A percentile compares a stretch with the other conserved stretches of the same genome.
Conservation (phyloP, 1,140 invertebrate genomes). For the Ips typographus region DNA sequence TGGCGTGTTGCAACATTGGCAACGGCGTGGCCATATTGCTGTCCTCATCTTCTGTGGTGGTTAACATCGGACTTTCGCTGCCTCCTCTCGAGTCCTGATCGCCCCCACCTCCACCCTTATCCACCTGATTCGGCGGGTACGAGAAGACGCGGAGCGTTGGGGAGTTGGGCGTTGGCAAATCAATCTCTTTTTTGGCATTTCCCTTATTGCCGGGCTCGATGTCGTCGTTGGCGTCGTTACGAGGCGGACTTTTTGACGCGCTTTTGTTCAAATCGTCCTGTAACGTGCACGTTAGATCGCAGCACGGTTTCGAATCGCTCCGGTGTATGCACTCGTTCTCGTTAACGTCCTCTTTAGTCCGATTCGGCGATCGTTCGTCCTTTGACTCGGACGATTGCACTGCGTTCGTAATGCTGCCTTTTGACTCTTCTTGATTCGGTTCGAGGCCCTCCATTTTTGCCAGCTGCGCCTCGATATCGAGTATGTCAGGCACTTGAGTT, state of each 20-base stretch:
- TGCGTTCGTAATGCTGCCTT: not conserved
- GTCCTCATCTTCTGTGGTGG: constrained; percentile 36
- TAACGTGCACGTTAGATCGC: constrained; percentile 46
- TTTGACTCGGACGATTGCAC: not conserved
- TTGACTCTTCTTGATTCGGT: constrained; percentile 11
- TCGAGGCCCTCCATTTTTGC: constrained; percentile 66
- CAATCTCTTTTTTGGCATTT: constrained; percentile 49
- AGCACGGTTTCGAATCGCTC: constrained; percentile 43
- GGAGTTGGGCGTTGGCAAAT: constrained; percentile 67
- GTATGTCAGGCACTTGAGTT: constrained; percentile 58
- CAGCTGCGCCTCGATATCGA: constrained; percentile 66
- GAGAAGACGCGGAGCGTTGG: constrained; percentile 72
- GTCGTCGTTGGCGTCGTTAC: constrained; percentile 7
- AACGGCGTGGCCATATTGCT: constrained; percentile 33
- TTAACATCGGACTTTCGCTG: constrained; percentile 37
- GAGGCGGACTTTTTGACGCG: constrained; percentile 11
- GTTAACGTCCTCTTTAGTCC: constrained; percentile 47
- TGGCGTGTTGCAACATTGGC: constrained; percentile 24
- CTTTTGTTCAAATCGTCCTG: constrained; percentile 44
- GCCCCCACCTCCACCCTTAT: constrained; percentile 53
- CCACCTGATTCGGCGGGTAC: constrained; percentile 62
- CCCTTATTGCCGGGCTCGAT: not conserved
- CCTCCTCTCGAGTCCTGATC: constrained; percentile 36
- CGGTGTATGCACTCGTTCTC: constrained; percentile 49
- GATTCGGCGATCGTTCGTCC: not conserved